Conservation (phyloP, 2,113 vertebrate genomes). For the Calonectris borealis region DNA sequence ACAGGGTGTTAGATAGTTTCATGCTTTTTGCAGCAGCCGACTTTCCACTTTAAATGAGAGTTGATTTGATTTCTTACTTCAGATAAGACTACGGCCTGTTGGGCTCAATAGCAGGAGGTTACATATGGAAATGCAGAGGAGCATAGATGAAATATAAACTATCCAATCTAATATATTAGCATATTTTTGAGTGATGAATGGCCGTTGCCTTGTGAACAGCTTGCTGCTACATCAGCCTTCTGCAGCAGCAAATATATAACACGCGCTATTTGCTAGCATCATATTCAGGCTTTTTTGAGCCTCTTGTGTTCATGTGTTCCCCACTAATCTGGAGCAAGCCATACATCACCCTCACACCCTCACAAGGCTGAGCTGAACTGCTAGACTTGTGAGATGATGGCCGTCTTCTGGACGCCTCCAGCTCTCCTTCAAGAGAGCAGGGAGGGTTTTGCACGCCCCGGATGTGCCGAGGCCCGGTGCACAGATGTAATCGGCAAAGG, state of each 20-base stretch:
- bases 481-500: not conserved
- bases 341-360: not conserved
- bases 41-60: not conserved
- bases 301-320: not conserved
- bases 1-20: not conserved
- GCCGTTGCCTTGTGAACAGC: not conserved
- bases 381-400: not conserved
- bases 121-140: not conserved
- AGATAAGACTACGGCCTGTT: not conserved
- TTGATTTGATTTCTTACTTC: not conserved
- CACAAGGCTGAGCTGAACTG: not conserved
- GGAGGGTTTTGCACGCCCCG: not conserved
- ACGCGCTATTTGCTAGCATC: not conserved
- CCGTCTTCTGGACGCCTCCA: not conserved
- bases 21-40: not conserved
- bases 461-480: not conserved
- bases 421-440: not conserved
- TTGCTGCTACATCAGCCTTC: slow-evolving; percentile 2
- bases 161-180: not conserved
- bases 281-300: not conserved
- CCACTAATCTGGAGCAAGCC: not conserved
- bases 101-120: not conserved
- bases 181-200: not conserved
- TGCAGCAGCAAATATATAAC: not conserved
- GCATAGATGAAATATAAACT: not conserved